Conservation (phyloP, 2,113 vertebrate genomes). For the Galeopterus variegatus region DNA sequence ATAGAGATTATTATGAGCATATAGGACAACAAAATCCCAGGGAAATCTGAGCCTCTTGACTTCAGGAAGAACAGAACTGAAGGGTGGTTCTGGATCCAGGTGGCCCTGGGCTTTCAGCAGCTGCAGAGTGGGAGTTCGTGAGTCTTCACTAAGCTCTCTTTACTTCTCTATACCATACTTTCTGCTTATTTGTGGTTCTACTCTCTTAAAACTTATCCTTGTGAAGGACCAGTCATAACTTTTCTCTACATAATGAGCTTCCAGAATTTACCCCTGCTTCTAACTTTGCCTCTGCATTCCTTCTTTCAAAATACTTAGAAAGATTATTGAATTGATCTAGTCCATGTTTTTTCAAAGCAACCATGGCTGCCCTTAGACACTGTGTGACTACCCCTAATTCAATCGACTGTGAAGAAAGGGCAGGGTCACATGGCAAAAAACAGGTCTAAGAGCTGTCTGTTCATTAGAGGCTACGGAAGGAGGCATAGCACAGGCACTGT, state of each 20-base stretch:
- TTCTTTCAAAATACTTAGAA: slow-evolving; percentile 18
- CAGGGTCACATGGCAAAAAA: background rate
- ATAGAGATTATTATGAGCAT: background rate
- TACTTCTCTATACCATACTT: background rate
- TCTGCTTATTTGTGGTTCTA: background rate
- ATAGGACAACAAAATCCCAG: background rate
- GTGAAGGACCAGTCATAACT: background rate
- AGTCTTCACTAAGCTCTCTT: background rate
- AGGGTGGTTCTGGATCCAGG: background rate
- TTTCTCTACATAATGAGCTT: background rate
- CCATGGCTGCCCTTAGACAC: background rate
- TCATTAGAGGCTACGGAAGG: background rate
- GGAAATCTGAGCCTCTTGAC: background rate
- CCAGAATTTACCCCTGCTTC: background rate
- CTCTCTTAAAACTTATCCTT: slow-evolving; percentile 12
- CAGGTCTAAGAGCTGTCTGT: background rate
- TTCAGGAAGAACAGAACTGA: background rate
- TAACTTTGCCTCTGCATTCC: slow-evolving; percentile 23
- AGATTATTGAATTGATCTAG: background rate
- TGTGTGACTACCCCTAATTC: background rate
- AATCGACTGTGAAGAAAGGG: background rate
- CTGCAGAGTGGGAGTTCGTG: background rate
- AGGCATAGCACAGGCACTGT: background rate
- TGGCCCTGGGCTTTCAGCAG: background rate
- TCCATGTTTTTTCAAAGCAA: background rate